These are phyloP conservation scores for Sardina pilchardus DNA, from an alignment of 2,113 vertebrate species.

Conservation along the genomic window DNA sequence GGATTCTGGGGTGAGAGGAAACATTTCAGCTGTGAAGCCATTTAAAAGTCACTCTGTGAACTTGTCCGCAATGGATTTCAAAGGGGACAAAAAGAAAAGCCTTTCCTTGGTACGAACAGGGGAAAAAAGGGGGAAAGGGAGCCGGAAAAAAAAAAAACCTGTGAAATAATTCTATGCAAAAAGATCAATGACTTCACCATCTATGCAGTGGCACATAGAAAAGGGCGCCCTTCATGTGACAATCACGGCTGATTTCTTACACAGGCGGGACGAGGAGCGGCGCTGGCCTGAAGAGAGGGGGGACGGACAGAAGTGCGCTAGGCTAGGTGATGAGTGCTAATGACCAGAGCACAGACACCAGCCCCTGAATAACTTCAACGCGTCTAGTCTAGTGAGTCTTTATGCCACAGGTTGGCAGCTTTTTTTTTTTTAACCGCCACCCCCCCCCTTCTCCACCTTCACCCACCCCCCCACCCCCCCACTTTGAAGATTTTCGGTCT, in stretches of 20 bases:
- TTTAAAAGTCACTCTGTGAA: conserved; percentile 12
- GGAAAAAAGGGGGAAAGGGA: neutral
- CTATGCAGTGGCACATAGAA: conserved; percentile 37
- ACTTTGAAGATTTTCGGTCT: conserved; percentile 9
- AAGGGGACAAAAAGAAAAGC: conserved; percentile 37
- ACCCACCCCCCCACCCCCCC: too few relatives aligned
- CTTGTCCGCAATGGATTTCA: conserved; percentile 16
- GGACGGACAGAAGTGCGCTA: neutral
- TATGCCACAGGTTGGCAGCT: neutral
- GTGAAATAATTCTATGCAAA: conserved; percentile 37
- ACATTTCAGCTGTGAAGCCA: conserved; percentile 36
- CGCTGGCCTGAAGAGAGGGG: neutral
- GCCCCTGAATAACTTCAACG: neutral
- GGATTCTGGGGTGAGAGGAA: neutral
- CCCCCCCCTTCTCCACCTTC: too few relatives aligned
- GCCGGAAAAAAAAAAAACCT: too few relatives aligned
- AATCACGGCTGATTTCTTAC: conserved; percentile 27
- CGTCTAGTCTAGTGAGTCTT: neutral
- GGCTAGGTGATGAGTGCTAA: neutral
- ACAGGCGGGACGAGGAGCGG: neutral
- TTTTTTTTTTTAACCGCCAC: neutral
- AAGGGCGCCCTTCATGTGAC: conserved; percentile 25
- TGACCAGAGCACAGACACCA: neutral
- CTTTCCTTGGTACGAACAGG: conserved; percentile 3
- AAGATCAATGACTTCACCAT: conserved; percentile 40